phyloP scores from a whole-genome alignment of 2,113 vertebrate species.

The Hippopotamus amphibius region DNA sequence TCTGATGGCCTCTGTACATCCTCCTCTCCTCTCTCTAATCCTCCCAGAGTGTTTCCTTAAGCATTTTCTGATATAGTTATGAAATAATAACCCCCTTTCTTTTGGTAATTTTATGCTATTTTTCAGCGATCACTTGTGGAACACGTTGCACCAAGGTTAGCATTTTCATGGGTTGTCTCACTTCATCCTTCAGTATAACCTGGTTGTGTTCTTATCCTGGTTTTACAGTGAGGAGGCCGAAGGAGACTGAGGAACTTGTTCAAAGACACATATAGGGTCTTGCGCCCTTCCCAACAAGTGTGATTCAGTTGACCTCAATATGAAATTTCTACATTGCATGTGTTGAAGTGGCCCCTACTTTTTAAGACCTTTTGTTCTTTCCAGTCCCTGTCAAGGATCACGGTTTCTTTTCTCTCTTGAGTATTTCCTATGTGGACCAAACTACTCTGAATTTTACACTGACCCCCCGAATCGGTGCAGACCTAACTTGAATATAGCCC shows the following conservation, averaged over 20 bases:
- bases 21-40: neutral
- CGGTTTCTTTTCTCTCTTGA: constrained; percentile 1
- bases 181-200: neutral
- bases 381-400: neutral
- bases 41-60: neutral
- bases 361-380: constrained; percentile 3
- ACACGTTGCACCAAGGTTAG: neutral
- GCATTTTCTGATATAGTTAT: neutral
- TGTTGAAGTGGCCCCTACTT: neutral
- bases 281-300: neutral
- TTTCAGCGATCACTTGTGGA: neutral
- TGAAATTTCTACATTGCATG: neutral
- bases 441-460: neutral
- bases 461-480: neutral
- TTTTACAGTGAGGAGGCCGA: neutral
- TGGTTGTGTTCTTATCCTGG: fast-evolving
- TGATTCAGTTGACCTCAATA: neutral
- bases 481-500: neutral
- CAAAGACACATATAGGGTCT: neutral
- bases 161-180: neutral
- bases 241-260: neutral
- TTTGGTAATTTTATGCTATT: neutral
- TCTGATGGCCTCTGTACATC: neutral
- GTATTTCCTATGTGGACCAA: neutral
- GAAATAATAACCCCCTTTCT: neutral